These are phyloP conservation scores for Drosophila basisetae DNA, from an alignment of 2,888 invertebrate genomes.

Conservation along the genomic window DNA sequence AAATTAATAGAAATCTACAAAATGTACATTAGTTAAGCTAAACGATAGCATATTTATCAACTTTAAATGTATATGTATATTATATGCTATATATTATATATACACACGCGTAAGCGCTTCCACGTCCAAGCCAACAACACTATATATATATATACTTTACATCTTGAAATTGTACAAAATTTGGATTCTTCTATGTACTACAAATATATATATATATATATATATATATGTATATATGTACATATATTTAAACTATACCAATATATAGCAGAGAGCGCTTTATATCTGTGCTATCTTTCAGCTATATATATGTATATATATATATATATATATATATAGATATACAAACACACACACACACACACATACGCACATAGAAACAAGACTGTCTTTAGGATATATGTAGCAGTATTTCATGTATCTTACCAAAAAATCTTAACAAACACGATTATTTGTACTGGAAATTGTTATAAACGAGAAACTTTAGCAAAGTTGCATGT, in stretches of 20 bases:
- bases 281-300: background rate
- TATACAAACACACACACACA: constrained; percentile 22
- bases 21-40: constrained; percentile 65
- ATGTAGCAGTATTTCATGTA: constrained; percentile 74
- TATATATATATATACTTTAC: constrained; percentile 9
- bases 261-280: constrained; percentile 6
- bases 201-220: constrained; percentile 4
- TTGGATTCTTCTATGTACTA: constrained; percentile 19
- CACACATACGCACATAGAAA: constrained; percentile 73
- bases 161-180: constrained; percentile 13
- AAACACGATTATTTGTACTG: constrained; percentile 48
- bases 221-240: constrained; percentile 10
- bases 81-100: constrained; percentile 29
- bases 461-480: constrained; percentile 67
- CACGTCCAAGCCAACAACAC: constrained; percentile 26
- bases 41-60: constrained; percentile 46
- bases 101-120: constrained; percentile 27
- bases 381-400: constrained; percentile 78
- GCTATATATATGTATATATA: constrained; percentile 3
- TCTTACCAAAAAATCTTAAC: constrained; percentile 56
- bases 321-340: constrained; percentile 1
- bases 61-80: constrained; percentile 34
- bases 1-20: constrained; percentile 37
- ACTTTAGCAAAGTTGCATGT: constrained; percentile 53
- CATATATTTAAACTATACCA: background rate